Base-by-base conservation (phyloP, 2,797 vertebrate species). In the Syndactyla subalaris region DNA sequence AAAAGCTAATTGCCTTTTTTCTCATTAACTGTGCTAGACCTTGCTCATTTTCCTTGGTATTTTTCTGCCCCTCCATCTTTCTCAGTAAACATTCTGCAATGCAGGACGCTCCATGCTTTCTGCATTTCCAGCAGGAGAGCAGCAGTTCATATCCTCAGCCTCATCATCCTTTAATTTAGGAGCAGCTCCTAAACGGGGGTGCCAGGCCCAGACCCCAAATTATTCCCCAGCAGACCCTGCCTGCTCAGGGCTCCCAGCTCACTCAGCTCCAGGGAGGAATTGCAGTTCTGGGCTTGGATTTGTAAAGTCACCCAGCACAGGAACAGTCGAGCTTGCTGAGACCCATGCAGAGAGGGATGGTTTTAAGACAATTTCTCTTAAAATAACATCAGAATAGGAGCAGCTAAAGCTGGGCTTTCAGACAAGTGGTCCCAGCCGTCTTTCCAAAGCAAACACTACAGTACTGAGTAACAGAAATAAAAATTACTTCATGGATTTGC, bases 401-500 rank as follows among this genome's bases (percentile, higher is more conserved):
- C 54, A 78, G 92, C 70, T 65, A 46, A 52, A 83, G 79, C 65
- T 78, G 57, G 68, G 82, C 79, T 82, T 74, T 57, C 82, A 84
- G 85, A 74, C 65, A 85, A 68, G 49, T 20, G 30, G 32, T 61
- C 82, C 89, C 85, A 74, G 70, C 54, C 3, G 1, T 43, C 58
- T 45, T 74, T 71, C 89, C 94, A 93, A 93, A 93, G 72, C 67
- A 92, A 95, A 93, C 65, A 63, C 2, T 45, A 61, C 43, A 70
- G 67, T 71, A n/a, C 45, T 1, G 1, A 92, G 57, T 71, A 94
- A 87, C 63, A 93, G 89, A 91, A 95, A 89, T 92, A 95, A 89
- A 92, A 93, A 88, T 80, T 13, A 92, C 81, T 93, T 87, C 88
- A 71, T 17, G 62, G 86, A 80, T 93, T 94, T 93, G 21, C 68